Evolutionary conservation across 2,797 vertebrate genomes (phyloP).

Genomic region (Cyprinodon diabolis): DNA sequence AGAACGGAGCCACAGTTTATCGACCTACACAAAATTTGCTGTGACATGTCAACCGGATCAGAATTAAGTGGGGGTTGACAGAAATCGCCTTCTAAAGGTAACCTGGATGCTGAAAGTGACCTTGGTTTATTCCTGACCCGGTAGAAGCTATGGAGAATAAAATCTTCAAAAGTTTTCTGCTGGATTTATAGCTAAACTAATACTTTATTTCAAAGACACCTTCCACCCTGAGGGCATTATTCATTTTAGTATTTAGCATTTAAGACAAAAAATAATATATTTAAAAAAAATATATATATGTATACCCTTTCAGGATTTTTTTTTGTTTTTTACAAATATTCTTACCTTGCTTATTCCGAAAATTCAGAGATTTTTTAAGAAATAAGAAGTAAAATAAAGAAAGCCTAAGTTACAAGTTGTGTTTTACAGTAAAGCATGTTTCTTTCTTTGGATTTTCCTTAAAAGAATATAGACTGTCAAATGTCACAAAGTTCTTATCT

Average conservation of each 20-base stretch:
- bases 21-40: background rate
- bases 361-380: too few relatives aligned
- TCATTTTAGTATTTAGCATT: too few relatives aligned
- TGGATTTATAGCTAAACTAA: background rate
- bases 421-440: too few relatives aligned
- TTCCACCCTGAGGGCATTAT: too few relatives aligned
- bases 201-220: background rate
- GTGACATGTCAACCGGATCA: background rate
- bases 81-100: background rate
- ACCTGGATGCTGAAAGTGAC: background rate
- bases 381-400: too few relatives aligned
- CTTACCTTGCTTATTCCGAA: too few relatives aligned
- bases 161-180: background rate
- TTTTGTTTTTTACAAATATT: background rate
- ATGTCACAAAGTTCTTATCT: too few relatives aligned
- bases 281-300: too few relatives aligned
- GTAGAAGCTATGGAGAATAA: background rate
- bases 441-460: too few relatives aligned
- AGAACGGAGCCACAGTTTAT: background rate
- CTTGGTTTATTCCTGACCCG: background rate
- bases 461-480: too few relatives aligned
- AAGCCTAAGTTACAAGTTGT: too few relatives aligned
- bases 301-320: background rate
- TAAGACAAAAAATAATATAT: too few relatives aligned
- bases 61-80: background rate